Conservation (phyloP, 92 coral and sea anemone species). For the Parazoanthus atlanticus region DNA sequence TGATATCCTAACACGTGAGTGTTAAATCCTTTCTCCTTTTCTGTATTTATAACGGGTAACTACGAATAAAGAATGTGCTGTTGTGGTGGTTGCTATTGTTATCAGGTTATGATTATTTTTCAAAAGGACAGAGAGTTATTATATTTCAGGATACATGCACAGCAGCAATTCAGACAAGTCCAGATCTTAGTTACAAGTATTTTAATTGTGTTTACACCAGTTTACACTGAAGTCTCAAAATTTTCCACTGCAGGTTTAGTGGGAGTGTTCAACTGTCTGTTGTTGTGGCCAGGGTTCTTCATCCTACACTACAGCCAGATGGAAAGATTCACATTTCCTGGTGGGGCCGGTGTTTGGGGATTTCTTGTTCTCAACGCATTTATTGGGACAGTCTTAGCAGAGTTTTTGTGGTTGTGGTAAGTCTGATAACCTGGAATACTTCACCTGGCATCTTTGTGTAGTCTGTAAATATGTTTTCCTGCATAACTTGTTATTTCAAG, state of each 20-base stretch:
- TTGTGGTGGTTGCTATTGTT: too few relatives aligned
- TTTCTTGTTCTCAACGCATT: slow-evolving; percentile 78
- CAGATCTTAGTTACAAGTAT: not conserved
- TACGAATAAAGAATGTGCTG: too few relatives aligned
- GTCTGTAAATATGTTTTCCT: too few relatives aligned
- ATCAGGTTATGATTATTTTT: too few relatives aligned
- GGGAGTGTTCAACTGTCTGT: slow-evolving; percentile 71
- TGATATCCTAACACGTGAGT: too few relatives aligned
- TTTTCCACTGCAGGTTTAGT: slow-evolving; percentile 75
- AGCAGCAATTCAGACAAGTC: not conserved
- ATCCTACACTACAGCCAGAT: slow-evolving; percentile 64
- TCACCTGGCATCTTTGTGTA: not conserved
- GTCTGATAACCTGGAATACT: not conserved
- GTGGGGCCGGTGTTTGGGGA: slow-evolving; percentile 69
- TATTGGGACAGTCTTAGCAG: slow-evolving; percentile 93
- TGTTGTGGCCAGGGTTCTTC: slow-evolving; percentile 95
- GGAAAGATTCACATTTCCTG: slow-evolving; percentile 80
- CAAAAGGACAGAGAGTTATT: too few relatives aligned
- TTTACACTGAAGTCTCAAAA: not conserved
- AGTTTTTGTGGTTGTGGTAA: slow-evolving; percentile 93
- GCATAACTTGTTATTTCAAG: too few relatives aligned
- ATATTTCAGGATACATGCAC: too few relatives aligned
- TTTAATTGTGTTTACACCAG: not conserved
- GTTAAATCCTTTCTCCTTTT: too few relatives aligned
- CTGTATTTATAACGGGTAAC: too few relatives aligned